Evolutionary conservation across 2,888 invertebrate species (phyloP), one percentile per base, ranked within the genome.

Genomic region (Epicampocera succincta): DNA sequence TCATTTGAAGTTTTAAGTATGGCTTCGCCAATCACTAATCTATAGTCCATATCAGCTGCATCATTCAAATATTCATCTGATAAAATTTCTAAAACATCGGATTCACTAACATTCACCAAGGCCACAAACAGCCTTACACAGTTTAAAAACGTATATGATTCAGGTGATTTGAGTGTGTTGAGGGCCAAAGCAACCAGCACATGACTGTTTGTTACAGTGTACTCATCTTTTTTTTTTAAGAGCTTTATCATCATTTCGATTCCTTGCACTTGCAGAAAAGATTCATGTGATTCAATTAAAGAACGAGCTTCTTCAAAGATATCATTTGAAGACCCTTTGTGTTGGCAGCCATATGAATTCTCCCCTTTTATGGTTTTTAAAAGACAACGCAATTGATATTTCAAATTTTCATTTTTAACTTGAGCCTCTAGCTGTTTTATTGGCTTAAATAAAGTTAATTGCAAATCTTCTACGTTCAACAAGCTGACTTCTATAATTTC

Each of bases 101-200:
- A 61, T 77, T 91, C 89, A 86, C 90, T 87, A 0, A 89, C 80
- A 75, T 89, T 85, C 12, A 89, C 84, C 48, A 91, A 65, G 1
- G 86, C 85, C 15, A 88, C 88, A 82, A 91, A 88, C 0, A 91
- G 80, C 5, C 90, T 86, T 38, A 91, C 89, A 50, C 90, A 89
- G 83, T 91, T 91, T 1, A 91, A 86, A 66, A 90, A 91, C 1
- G 90, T 88, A 54, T 91, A 91, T 2, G 91, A 91, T 48, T 91
- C 91, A 21, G 86, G 86, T 25, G 87, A 85, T 68, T 88, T 90
- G 0, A 91, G 85, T 0, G 88, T 87, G 17, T 86, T 84, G 72
- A 91, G 46, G 0, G 90, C 89, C 42, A 91, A 76, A 0, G 90
- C 91, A 19, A 90, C 84, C 2, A 91, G 87, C 1, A 88, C 83